phyloP scores from a whole-genome alignment of 2,888 invertebrate species.

The Rhaphigaster nebulosa region DNA sequence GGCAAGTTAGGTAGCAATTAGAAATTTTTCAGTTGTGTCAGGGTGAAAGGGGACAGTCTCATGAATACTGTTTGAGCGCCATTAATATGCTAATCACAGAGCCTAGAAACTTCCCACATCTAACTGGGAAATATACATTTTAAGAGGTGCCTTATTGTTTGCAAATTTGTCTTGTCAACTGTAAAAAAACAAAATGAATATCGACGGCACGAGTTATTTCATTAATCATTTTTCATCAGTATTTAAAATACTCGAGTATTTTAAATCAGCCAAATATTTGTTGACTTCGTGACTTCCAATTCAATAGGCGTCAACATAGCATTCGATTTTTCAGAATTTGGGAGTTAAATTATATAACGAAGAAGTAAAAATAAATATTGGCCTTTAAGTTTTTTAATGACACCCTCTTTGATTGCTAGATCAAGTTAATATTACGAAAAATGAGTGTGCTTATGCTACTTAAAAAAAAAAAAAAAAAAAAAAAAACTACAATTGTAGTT shows the following conservation, averaged over 20 bases:
- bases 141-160: slow-evolving; percentile 41
- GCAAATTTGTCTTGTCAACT: slow-evolving; percentile 1
- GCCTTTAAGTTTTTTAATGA: no score
- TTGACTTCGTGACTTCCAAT: neutral
- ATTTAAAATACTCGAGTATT: neutral
- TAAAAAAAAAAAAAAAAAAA: no score
- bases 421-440: no score
- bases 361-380: no score
- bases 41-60: slow-evolving; percentile 46
- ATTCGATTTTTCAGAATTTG: no score
- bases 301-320: no score
- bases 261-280: neutral
- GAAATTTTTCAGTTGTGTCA: slow-evolving; percentile 15
- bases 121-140: slow-evolving; percentile 13
- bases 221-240: neutral
- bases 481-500: no score
- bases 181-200: neutral
- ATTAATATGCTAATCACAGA: slow-evolving; percentile 12
- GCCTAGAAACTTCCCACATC: slow-evolving; percentile 35
- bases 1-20: slow-evolving; percentile 38
- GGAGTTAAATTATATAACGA: no score
- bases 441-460: no score
- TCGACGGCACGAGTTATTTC: neutral
- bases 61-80: neutral
- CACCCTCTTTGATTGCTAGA: no score